phyloP scores from a whole-genome alignment of 2,888 invertebrate species.

The Neuroscelio doddi region DNA sequence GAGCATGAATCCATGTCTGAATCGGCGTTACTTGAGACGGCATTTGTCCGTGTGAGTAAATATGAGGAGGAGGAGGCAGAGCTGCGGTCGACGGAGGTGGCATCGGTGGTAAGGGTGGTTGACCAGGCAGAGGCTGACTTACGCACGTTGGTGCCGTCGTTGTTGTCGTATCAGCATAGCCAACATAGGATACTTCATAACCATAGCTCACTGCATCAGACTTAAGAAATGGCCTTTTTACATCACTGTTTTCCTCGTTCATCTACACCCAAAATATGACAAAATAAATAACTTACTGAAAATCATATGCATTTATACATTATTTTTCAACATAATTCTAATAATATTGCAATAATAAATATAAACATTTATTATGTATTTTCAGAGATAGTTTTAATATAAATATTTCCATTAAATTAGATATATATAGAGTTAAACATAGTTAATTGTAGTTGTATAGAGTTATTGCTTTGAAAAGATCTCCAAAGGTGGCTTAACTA shows the following conservation, averaged over 20 bases:
- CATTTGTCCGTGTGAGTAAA: constrained; percentile 62
- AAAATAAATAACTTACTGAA: too few relatives aligned
- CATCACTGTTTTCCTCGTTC: constrained; percentile 57
- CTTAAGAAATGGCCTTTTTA: constrained; percentile 53
- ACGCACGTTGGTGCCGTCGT: constrained; percentile 54
- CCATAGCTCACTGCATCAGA: constrained; percentile 59
- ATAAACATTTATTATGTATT: too few relatives aligned
- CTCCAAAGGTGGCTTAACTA: too few relatives aligned
- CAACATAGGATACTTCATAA: constrained; percentile 60
- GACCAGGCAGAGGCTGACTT: constrained; percentile 67
- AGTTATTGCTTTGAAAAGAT: too few relatives aligned
- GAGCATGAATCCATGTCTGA: constrained; percentile 61
- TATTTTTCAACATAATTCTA: too few relatives aligned
- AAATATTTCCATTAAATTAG: too few relatives aligned
- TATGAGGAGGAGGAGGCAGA: constrained; percentile 60
- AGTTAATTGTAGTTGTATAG: too few relatives aligned
- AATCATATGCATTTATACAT: too few relatives aligned
- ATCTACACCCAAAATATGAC: constrained; percentile 46
- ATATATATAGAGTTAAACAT: too few relatives aligned
- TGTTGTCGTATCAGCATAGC: constrained; percentile 57
- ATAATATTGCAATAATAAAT: too few relatives aligned
- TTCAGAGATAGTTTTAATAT: too few relatives aligned
- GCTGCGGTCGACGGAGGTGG: constrained; percentile 65
- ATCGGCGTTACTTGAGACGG: constrained; percentile 63
- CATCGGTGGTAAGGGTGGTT: constrained; percentile 70